Evolutionary conservation across 2,113 vertebrate genomes (phyloP).

Genomic region (Esox niger): DNA sequence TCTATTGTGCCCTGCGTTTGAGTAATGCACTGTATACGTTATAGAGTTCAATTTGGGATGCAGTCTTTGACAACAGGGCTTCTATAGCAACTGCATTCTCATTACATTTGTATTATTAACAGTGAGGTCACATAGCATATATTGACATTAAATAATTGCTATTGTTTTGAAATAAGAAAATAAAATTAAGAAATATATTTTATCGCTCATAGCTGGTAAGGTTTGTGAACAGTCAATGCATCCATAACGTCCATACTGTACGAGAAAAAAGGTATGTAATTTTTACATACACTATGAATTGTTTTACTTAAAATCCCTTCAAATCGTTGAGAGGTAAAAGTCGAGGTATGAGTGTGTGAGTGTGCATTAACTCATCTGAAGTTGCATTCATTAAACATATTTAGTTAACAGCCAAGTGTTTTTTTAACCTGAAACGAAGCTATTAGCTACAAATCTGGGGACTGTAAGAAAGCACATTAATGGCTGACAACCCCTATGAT

Average conservation of each 20-base stretch:
- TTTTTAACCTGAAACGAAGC: neutral
- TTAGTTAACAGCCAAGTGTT: slow-evolving; percentile 41
- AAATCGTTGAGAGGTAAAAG: slow-evolving; percentile 57
- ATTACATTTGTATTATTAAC: slow-evolving; percentile 13
- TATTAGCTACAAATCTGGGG: too few relatives aligned
- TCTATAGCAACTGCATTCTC: neutral
- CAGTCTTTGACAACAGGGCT: slow-evolving; percentile 34
- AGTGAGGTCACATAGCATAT: slow-evolving; percentile 20
- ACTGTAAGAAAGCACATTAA: too few relatives aligned
- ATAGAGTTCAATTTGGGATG: too few relatives aligned
- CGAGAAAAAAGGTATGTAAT: slow-evolving; percentile 15
- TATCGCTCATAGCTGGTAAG: neutral
- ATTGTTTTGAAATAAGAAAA: slow-evolving; percentile 39
- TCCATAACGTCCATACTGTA: slow-evolving; percentile 26
- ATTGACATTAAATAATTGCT: slow-evolving; percentile 30
- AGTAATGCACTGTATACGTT: too few relatives aligned
- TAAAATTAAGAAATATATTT: slow-evolving; percentile 11
- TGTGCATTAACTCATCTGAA: slow-evolving; percentile 39
- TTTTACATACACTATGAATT: slow-evolving; percentile 17
- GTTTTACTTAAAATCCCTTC: slow-evolving; percentile 46
- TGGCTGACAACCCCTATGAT: too few relatives aligned
- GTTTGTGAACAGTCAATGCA: slow-evolving; percentile 21
- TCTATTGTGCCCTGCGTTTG: too few relatives aligned
- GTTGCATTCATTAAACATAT: slow-evolving; percentile 36
- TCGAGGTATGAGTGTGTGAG: slow-evolving; percentile 60